Conservation (phyloP, 1,140 invertebrate genomes). For the Drosophila nasuta region DNA sequence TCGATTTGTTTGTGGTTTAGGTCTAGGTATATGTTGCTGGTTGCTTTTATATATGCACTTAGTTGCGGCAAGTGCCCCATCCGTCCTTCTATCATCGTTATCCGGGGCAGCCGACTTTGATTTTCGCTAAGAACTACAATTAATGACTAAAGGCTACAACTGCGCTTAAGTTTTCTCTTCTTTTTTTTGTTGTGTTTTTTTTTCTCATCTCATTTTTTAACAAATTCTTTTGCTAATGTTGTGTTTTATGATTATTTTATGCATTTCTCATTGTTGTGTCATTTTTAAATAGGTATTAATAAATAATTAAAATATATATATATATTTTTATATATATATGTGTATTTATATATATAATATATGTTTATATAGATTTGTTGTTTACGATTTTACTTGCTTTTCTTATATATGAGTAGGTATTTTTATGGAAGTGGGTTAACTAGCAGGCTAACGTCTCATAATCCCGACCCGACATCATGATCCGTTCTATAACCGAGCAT, state of each 20-base stretch:
- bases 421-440: constrained; percentile 53
- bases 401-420: constrained; percentile 57
- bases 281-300: constrained; percentile 73
- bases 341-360: constrained; percentile 43
- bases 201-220: constrained; percentile 45
- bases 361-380: constrained; percentile 36
- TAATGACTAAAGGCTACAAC: constrained; percentile 81
- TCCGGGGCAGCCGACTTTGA: constrained; percentile 63
- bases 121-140: constrained; percentile 81
- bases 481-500: constrained; percentile 67
- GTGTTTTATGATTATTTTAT: constrained; percentile 70
- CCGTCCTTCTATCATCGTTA: no score
- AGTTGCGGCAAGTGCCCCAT: constrained; percentile 62
- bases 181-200: constrained; percentile 35
- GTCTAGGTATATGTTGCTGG: constrained; percentile 45
- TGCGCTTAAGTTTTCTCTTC: constrained; percentile 55
- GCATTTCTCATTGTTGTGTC: constrained; percentile 48
- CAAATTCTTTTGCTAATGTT: constrained; percentile 65
- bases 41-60: constrained; percentile 72
- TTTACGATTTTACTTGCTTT: constrained; percentile 45
- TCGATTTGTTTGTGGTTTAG: constrained; percentile 20
- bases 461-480: constrained; percentile 10
- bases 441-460: constrained; percentile 39
- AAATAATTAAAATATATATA: constrained; percentile 72
- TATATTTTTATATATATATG: constrained; percentile 39